A percentile compares a stretch with the other conserved stretches of the same genome.
phyloP scores from a whole-genome alignment of 1,140 invertebrate species.

The Atta colombica region DNA sequence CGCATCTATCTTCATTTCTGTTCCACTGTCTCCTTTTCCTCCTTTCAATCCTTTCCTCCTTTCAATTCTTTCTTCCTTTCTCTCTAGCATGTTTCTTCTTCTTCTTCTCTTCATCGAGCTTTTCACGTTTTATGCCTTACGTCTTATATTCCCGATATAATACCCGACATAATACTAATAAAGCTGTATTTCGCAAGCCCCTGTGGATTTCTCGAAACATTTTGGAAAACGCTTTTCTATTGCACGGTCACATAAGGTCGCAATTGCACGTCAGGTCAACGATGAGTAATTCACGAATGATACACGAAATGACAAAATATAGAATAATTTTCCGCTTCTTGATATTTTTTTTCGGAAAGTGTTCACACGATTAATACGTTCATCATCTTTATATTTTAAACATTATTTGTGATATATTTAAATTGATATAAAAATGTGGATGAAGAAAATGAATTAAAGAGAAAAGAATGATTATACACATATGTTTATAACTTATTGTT shows the following conservation, averaged over 20 bases:
- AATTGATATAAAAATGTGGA: neutral
- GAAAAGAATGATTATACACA: neutral
- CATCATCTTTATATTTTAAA: neutral
- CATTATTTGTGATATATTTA: neutral
- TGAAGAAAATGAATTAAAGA: neutral
- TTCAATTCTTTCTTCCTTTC: neutral
- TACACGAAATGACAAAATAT: neutral
- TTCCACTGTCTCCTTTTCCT: neutral
- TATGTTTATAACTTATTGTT: neutral
- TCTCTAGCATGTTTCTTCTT: slow-evolving; percentile 1
- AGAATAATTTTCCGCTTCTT: slow-evolving; percentile 16
- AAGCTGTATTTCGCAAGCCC: slow-evolving; percentile 58
- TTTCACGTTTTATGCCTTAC: slow-evolving; percentile 55
- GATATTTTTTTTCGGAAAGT: neutral
- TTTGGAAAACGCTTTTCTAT: slow-evolving; percentile 52
- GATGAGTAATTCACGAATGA: slow-evolving; percentile 22
- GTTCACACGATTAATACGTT: neutral
- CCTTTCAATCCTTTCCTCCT: slow-evolving; percentile 4
- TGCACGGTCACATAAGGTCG: neutral
- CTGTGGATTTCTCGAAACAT: slow-evolving; percentile 24
- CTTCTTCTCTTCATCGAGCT: slow-evolving; percentile 28
- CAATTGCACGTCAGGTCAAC: slow-evolving; percentile 32
- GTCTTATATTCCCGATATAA: slow-evolving; percentile 77
- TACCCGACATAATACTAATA: slow-evolving; percentile 65
- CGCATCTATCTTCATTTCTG: slow-evolving; percentile 57